A percentile compares a stretch with the other conserved stretches of the same genome.
Evolutionary conservation across 2,113 vertebrate species (phyloP).

Genomic region (Dipodomys spectabilis): DNA sequence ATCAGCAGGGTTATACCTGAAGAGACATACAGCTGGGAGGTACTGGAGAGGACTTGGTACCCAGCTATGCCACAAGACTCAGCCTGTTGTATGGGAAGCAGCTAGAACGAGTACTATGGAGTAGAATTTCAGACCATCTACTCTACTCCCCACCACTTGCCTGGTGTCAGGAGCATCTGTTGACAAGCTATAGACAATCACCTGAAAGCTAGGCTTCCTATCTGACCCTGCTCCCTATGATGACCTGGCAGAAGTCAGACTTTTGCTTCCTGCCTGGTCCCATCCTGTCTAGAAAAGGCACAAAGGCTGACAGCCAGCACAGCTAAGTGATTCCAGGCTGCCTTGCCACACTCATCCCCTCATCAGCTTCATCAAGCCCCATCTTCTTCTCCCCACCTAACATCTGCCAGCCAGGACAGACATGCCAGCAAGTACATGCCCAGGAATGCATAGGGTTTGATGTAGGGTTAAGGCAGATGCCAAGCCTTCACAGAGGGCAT

Average conservation of each 20-base stretch:
- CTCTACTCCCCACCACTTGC: neutral
- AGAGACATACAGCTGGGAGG: rapidly evolving
- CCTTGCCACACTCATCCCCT: rapidly evolving
- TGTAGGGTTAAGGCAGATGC: neutral
- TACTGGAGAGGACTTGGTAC: neutral
- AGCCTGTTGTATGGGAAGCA: neutral
- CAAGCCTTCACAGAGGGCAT: neutral
- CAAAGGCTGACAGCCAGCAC: too few relatives aligned
- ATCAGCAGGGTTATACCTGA: neutral
- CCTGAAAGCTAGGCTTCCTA: neutral
- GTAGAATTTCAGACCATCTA: neutral
- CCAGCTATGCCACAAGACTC: neutral
- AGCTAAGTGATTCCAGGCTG: neutral
- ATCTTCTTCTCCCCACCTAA: too few relatives aligned
- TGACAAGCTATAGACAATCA: neutral
- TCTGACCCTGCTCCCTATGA: neutral
- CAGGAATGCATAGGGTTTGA: neutral
- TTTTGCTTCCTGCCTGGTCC: neutral
- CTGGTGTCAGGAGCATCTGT: too few relatives aligned
- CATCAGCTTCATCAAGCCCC: neutral
- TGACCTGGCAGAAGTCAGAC: neutral
- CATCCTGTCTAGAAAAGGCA: too few relatives aligned
- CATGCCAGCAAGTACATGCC: rapidly evolving
- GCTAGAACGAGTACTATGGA: neutral
- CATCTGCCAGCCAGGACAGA: neutral